These are phyloP conservation scores for Teleopsis dalmanni DNA, from an alignment of 1,140 invertebrate genomes.

Conservation along the genomic window DNA sequence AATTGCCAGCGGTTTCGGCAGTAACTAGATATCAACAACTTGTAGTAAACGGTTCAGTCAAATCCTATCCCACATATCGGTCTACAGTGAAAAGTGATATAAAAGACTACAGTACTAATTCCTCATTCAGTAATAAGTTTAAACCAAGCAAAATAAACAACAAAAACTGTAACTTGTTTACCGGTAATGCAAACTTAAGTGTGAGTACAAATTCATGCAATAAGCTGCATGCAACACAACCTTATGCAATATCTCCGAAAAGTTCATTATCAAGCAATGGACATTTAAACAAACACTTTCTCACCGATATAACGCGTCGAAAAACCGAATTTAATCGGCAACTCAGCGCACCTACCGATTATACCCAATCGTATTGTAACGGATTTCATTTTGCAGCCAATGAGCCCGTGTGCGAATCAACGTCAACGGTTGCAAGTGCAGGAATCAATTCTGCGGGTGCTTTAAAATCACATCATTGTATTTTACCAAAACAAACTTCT, in stretches of 20 bases:
- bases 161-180: slow-evolving; percentile 34
- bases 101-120: slow-evolving; percentile 27
- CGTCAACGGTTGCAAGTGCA: slow-evolving; percentile 39
- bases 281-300: slow-evolving; percentile 40
- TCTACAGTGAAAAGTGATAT: slow-evolving; percentile 32
- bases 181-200: slow-evolving; percentile 24
- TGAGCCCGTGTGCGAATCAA: slow-evolving; percentile 33
- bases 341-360: slow-evolving; percentile 40
- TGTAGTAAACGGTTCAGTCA: slow-evolving; percentile 34
- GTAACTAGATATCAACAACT: slow-evolving; percentile 17
- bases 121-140: slow-evolving; percentile 23
- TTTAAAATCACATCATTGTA: not conserved
- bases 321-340: slow-evolving; percentile 44
- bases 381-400: slow-evolving; percentile 32
- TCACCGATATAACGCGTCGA: slow-evolving; percentile 39
- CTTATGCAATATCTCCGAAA: slow-evolving; percentile 35
- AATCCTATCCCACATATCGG: slow-evolving; percentile 32
- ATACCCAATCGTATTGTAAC: slow-evolving; percentile 19
- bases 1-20: slow-evolving; percentile 4
- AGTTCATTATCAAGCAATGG: slow-evolving; percentile 41
- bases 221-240: slow-evolving; percentile 28
- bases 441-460: slow-evolving; percentile 17
- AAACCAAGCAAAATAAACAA: slow-evolving; percentile 32
- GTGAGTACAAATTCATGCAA: slow-evolving; percentile 41
- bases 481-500: slow-evolving; percentile 33